These are phyloP conservation scores for Cyclophora albipunctata DNA, from an alignment of 2,888 invertebrate genomes.

Conservation along the genomic window DNA sequence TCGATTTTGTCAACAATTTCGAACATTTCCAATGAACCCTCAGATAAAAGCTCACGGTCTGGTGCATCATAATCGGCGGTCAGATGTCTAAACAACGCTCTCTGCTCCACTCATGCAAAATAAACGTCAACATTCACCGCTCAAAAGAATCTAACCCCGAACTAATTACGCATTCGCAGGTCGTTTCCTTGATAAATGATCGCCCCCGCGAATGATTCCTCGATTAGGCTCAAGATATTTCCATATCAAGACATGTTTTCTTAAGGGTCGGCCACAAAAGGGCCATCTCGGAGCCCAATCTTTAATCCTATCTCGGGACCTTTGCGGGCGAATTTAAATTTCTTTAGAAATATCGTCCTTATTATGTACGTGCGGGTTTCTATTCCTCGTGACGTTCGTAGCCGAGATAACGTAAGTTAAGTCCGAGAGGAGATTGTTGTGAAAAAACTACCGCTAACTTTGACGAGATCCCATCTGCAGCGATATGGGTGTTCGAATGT, in stretches of 20 bases:
- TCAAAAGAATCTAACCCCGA: slow-evolving; percentile 37
- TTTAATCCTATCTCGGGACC: slow-evolving; percentile 76
- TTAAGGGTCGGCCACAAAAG: slow-evolving; percentile 74
- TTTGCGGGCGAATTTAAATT: slow-evolving; percentile 76
- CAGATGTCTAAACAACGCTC: slow-evolving; percentile 52
- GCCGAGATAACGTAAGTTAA: slow-evolving; percentile 75
- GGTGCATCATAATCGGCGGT: slow-evolving; percentile 55
- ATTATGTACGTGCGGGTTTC: slow-evolving; percentile 75
- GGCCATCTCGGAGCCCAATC: slow-evolving; percentile 74
- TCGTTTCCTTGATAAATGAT: slow-evolving; percentile 63
- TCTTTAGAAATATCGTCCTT: slow-evolving; percentile 76
- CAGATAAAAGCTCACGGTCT: slow-evolving; percentile 54
- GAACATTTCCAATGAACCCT: slow-evolving; percentile 25
- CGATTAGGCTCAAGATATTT: slow-evolving; percentile 71
- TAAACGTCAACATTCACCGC: slow-evolving; percentile 50
- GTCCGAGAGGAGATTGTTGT: slow-evolving; percentile 74
- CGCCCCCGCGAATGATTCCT: slow-evolving; percentile 68
- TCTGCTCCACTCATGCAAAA: slow-evolving; percentile 57
- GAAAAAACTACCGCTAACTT: slow-evolving; percentile 73
- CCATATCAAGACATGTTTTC: slow-evolving; percentile 76
- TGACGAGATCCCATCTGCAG: slow-evolving; percentile 62
- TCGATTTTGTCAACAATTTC: no score
- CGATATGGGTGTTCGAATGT: slow-evolving; percentile 37
- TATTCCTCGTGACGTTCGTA: slow-evolving; percentile 71
- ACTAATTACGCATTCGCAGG: slow-evolving; percentile 63